Percentiles rank a stretch among this genome's conserved stretches.
Evolutionary conservation across 2,888 invertebrate genomes (phyloP).

Genomic region (Conops quadrifasciatus): DNA sequence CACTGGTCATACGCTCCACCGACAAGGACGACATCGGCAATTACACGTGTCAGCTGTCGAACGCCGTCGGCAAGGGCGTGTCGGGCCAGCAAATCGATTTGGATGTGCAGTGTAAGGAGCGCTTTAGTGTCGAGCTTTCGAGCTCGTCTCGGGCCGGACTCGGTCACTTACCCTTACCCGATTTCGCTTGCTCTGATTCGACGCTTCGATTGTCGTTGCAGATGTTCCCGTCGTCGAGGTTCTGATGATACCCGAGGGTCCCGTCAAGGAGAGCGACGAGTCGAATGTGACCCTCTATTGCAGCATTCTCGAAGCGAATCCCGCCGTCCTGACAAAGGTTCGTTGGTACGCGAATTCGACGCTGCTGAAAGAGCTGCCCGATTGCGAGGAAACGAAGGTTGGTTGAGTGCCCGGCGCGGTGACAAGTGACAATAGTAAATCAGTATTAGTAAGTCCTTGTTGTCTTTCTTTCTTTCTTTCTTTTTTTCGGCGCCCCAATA

Average conservation of each 20-base stretch:
- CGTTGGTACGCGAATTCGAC: conserved; percentile 88
- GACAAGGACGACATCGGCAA: conserved; percentile 82
- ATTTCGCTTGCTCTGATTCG: background rate
- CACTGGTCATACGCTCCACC: conserved; percentile 79
- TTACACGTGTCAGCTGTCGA: conserved; percentile 83
- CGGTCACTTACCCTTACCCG: conserved; percentile 7
- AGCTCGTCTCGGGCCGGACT: no score
- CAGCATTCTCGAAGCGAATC: conserved; percentile 82
- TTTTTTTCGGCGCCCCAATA: conserved; percentile 37
- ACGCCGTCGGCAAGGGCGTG: conserved; percentile 79
- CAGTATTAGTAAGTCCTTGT: background rate
- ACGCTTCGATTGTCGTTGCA: conserved; percentile 59
- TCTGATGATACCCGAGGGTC: conserved; percentile 78
- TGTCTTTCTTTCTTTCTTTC: background rate
- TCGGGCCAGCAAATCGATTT: conserved; percentile 80
- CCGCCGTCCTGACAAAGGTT: conserved; percentile 76
- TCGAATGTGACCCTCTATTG: conserved; percentile 85
- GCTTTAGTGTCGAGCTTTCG: background rate
- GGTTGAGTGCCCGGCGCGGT: conserved; percentile 35
- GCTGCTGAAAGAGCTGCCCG: conserved; percentile 83
- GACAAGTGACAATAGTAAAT: background rate
- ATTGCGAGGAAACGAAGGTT: conserved; percentile 69
- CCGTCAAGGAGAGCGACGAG: conserved; percentile 80
- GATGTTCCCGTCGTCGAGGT: conserved; percentile 82
- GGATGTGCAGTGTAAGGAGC: conserved; percentile 82